A percentile compares a stretch with the other conserved stretches of the same genome.
Conservation (phyloP, 1,140 invertebrate species). For the Lordiphosa mommai region DNA sequence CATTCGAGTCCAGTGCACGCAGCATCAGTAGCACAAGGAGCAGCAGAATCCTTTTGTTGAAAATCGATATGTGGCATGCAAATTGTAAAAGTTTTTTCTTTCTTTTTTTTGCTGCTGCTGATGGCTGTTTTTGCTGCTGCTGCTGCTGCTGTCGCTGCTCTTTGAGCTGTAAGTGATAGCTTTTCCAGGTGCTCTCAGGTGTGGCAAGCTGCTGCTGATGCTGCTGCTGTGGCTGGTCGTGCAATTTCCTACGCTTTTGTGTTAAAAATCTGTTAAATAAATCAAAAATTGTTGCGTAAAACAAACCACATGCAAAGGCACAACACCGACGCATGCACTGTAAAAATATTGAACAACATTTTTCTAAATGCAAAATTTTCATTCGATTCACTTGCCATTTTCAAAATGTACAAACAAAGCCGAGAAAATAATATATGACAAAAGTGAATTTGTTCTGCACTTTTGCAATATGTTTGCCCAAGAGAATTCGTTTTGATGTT, state of each 20-base stretch:
- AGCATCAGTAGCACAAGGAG: constrained; percentile 5
- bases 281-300: constrained; percentile 37
- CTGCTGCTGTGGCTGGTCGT: neutral
- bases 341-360: too few relatives aligned
- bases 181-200: constrained; percentile 52
- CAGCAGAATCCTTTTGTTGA: constrained; percentile 50
- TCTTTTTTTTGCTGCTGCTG: constrained; percentile 4
- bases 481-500: too few relatives aligned
- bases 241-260: constrained; percentile 18
- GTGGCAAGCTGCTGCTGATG: constrained; percentile 32
- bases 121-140: neutral
- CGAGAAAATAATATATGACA: too few relatives aligned
- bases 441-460: too few relatives aligned
- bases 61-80: constrained; percentile 63
- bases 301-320: constrained; percentile 6
- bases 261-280: constrained; percentile 54
- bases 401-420: too few relatives aligned
- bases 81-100: constrained; percentile 41
- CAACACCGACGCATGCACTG: too few relatives aligned
- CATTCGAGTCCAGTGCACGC: constrained; percentile 35
- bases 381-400: too few relatives aligned
- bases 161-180: constrained; percentile 75
- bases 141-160: constrained; percentile 27
- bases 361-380: too few relatives aligned
- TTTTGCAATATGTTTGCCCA: too few relatives aligned